Evolutionary conservation across 2,797 vertebrate species (phyloP).

Genomic region (Crenuchus spilurus): DNA sequence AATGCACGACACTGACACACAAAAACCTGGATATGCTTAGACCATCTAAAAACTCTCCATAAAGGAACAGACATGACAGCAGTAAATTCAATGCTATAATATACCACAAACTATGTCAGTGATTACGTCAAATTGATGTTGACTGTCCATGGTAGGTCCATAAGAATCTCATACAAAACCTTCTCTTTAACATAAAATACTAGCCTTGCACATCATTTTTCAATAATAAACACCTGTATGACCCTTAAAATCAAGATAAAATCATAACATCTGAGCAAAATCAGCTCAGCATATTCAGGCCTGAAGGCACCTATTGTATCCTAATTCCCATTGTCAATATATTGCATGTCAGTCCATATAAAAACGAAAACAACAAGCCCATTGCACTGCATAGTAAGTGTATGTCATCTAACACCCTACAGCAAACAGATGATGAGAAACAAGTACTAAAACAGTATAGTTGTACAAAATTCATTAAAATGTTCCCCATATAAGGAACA

Average conservation of each 20-base stretch:
- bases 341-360: conserved; percentile 14
- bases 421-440: not conserved
- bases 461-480: conserved; percentile 8
- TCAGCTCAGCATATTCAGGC: not conserved
- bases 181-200: not conserved
- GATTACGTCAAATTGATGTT: not conserved
- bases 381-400: not conserved
- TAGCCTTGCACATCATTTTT: not conserved
- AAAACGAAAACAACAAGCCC: not conserved
- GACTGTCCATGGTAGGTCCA: not conserved
- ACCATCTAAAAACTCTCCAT: not conserved
- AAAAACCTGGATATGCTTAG: not conserved
- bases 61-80: conserved; percentile 22
- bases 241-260: not conserved
- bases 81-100: not conserved
- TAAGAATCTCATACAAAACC: not conserved
- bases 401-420: not conserved
- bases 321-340: not conserved
- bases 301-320: not conserved
- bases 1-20: conserved; percentile 21
- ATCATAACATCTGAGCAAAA: conserved; percentile 7
- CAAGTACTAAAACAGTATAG: conserved; percentile 16
- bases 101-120: not conserved
- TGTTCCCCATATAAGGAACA: not conserved
- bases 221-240: not conserved